Evolutionary conservation across 1,140 invertebrate species (phyloP).

Genomic region (Manduca sexta): DNA sequence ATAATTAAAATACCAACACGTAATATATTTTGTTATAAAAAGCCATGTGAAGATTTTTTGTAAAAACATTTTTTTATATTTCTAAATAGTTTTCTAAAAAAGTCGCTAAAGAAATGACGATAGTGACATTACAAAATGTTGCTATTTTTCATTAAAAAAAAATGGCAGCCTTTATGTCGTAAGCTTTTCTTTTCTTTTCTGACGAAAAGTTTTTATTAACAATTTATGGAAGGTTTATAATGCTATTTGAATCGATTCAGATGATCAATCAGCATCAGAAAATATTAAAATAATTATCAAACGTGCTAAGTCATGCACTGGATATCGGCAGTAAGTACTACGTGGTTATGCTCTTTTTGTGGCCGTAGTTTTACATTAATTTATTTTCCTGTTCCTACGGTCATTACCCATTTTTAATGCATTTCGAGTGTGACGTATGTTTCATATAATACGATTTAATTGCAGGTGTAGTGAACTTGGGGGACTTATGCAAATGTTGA

Average conservation of each 20-base stretch:
- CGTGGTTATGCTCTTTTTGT: conserved; percentile 63
- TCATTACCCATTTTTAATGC: background rate
- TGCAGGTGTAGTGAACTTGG: conserved; percentile 46
- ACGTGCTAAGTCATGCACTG: conserved; percentile 48
- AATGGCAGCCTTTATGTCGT: conserved; percentile 71
- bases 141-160: conserved; percentile 63
- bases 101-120: no score
- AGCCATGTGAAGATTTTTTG: no score
- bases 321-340: conserved; percentile 59
- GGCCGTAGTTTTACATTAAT: conserved; percentile 38
- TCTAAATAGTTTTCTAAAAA: no score
- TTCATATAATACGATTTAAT: conserved; percentile 11
- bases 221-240: conserved; percentile 53
- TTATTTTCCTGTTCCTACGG: conserved; percentile 10
- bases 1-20: no score
- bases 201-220: conserved; percentile 59
- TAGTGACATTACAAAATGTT: conserved; percentile 41
- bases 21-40: no score
- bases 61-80: no score
- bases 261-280: conserved; percentile 36
- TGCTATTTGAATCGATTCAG: conserved; percentile 42
- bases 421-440: background rate
- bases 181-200: conserved; percentile 68
- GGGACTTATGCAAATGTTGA: conserved; percentile 45
- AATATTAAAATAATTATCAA: conserved; percentile 36